Percentiles rank a stretch among this genome's conserved stretches.
Evolutionary conservation across 2,888 invertebrate species (phyloP).

Genomic region (Thymelicus lineola): DNA sequence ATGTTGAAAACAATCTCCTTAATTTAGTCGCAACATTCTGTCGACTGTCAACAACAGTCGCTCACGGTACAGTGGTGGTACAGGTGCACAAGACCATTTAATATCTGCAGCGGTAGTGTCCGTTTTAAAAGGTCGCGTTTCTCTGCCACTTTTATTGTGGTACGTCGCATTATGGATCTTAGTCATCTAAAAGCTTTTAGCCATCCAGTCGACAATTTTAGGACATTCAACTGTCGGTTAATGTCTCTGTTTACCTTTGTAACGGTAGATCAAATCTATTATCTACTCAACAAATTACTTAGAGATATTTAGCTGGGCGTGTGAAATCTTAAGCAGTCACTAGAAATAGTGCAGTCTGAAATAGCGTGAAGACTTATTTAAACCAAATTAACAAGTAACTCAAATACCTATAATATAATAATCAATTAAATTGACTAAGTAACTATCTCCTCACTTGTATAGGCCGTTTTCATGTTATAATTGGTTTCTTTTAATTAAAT

Average conservation of each 20-base stretch:
- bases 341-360: too few species aligned
- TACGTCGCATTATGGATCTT: slow-evolving; percentile 20
- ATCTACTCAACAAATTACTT: not conserved
- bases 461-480: too few species aligned
- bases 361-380: too few species aligned
- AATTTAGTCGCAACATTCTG: not conserved
- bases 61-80: not conserved
- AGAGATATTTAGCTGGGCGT: not conserved
- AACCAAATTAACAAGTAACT: too few species aligned
- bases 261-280: slow-evolving; percentile 3
- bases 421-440: too few species aligned
- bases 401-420: too few species aligned
- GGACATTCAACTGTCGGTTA: not conserved
- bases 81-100: slow-evolving; percentile 9
- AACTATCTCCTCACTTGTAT: too few species aligned
- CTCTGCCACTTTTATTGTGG: slow-evolving; percentile 42
- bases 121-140: slow-evolving; percentile 58
- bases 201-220: slow-evolving; percentile 13
- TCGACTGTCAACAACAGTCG: not conserved
- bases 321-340: too few species aligned
- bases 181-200: slow-evolving; percentile 32
- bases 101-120: slow-evolving; percentile 39
- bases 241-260: slow-evolving; percentile 14
- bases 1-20: too few species aligned
- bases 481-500: too few species aligned